These are phyloP conservation scores for Rattus norvegicus DNA, from an alignment of 2,113 vertebrate species.

Conservation along the genomic window DNA sequence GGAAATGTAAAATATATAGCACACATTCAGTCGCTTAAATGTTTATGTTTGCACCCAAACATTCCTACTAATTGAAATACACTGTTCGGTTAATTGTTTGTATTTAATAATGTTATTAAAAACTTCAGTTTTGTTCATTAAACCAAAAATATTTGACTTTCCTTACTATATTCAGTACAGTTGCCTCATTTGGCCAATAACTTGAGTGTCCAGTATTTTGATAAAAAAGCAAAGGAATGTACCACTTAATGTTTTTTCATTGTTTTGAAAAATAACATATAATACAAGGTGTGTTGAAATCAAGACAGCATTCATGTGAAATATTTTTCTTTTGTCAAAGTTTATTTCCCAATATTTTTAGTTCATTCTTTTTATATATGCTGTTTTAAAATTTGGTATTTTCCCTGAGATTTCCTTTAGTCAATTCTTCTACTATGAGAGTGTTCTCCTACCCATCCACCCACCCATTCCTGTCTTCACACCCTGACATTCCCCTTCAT, in stretches of 20 bases:
- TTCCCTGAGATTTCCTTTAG: slow-evolving; percentile 84
- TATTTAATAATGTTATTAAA: slow-evolving; percentile 10
- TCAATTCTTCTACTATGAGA: slow-evolving; percentile 79
- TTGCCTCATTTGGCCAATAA: not conserved
- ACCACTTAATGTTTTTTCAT: not conserved
- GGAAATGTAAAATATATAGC: not conserved
- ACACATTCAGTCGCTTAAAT: slow-evolving; percentile 33
- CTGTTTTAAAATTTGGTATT: slow-evolving; percentile 71
- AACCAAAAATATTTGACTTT: not conserved
- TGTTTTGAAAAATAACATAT: not conserved
- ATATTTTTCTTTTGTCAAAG: slow-evolving; percentile 72
- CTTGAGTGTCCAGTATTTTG: not conserved
- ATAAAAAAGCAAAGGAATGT: not conserved
- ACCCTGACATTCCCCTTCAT: no score
- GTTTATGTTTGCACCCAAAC: not conserved
- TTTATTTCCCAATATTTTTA: slow-evolving; percentile 82
- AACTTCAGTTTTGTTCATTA: not conserved
- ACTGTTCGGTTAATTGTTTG: not conserved
- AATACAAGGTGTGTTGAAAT: not conserved
- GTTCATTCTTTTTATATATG: slow-evolving; percentile 77
- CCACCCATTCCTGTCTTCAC: no score
- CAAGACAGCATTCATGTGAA: slow-evolving; percentile 5
- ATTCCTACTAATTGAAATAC: not conserved
- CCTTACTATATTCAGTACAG: not conserved
- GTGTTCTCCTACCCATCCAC: no score